Conservation (phyloP, 2,113 vertebrate species). For the Ophthalmolycus amberensis region DNA sequence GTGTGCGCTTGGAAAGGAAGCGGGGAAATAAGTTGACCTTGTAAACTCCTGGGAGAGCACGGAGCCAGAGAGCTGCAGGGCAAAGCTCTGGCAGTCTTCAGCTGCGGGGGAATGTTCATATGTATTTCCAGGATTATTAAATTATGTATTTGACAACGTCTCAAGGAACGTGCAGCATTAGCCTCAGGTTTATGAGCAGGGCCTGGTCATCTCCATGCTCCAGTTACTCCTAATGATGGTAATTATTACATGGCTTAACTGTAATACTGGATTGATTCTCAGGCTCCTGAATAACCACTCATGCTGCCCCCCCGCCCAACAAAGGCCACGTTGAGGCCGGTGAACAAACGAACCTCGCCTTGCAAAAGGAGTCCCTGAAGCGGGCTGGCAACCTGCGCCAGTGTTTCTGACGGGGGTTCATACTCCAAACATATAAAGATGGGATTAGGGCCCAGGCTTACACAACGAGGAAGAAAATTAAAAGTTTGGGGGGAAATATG, state of each 20-base stretch:
- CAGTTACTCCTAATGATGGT: constrained; percentile 93
- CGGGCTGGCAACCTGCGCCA: constrained; percentile 68
- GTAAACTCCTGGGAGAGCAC: constrained; percentile 55
- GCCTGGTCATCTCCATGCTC: constrained; percentile 84
- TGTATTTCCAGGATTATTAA: constrained; percentile 95
- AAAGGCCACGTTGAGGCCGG: constrained; percentile 81
- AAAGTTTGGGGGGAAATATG: constrained; percentile 87
- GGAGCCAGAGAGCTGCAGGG: constrained; percentile 58
- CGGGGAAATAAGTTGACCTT: constrained; percentile 67
- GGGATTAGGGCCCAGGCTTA: constrained; percentile 88
- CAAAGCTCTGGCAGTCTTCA: constrained; percentile 64
- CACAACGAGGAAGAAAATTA: constrained; percentile 84
- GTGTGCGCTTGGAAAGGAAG: constrained; percentile 39
- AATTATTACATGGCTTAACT: constrained; percentile 93
- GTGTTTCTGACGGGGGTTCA: constrained; percentile 75
- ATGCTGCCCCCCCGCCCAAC: constrained; percentile 81
- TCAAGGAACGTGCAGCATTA: constrained; percentile 83
- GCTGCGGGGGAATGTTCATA: constrained; percentile 78
- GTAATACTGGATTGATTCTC: constrained; percentile 91
- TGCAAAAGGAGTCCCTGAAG: constrained; percentile 63
- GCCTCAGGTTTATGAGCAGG: constrained; percentile 81
- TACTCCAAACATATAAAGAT: constrained; percentile 82
- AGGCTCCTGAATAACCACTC: constrained; percentile 80
- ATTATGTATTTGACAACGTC: constrained; percentile 89
- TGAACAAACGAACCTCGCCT: constrained; percentile 73